Base-by-base conservation (phyloP, 2,113 vertebrate species). In the Dipodomys merriami region DNA sequence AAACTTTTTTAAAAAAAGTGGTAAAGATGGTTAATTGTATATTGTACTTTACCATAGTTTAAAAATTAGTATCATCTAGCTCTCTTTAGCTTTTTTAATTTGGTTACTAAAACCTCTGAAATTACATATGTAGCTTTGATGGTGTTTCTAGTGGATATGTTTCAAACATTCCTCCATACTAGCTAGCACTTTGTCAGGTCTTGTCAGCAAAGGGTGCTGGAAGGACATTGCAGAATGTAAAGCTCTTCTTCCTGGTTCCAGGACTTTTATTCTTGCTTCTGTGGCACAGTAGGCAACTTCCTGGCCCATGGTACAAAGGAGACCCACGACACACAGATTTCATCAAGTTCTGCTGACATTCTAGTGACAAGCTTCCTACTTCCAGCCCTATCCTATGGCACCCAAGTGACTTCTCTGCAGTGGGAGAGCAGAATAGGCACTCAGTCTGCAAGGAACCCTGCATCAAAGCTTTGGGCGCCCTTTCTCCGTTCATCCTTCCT, bases 171-270 rank as follows among this genome's bases (percentile, higher is more conserved):
- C 20, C 35, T 83, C 64, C 60, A 57, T 2, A 68, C 73, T 68
- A 27, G 67, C 62, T 74, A 84, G 83, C 79, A 57, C 57, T 18
- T 9, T 19, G 2, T 11, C 20, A 39, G 76, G 65, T 67, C 82
- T 53, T 62, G 83, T 84, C 86, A 92, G 89, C 12, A 92, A 64
- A 93, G 85, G 93, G 88, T 79, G 88, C 78, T 84, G 7, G 76
- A 33, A 91, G 86, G 94, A 79, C 83, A 69, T 68, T 33, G 60
- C 1, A 35, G 33, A 46, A 46, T 49, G 64, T 53, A 83, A 46
- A 60, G 64, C 6, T 46, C 76, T 79, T 33, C 68, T 84, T 74
- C 44, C 25, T 12, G 53, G 64, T 25, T 71, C 72, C 33, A n/a
- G 29, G 0, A 44, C 87, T 72, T 86, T 82, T 78, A 46, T 87